Conservation (phyloP, 2,888 invertebrate genomes). For the Eupithecia subumbrata region DNA sequence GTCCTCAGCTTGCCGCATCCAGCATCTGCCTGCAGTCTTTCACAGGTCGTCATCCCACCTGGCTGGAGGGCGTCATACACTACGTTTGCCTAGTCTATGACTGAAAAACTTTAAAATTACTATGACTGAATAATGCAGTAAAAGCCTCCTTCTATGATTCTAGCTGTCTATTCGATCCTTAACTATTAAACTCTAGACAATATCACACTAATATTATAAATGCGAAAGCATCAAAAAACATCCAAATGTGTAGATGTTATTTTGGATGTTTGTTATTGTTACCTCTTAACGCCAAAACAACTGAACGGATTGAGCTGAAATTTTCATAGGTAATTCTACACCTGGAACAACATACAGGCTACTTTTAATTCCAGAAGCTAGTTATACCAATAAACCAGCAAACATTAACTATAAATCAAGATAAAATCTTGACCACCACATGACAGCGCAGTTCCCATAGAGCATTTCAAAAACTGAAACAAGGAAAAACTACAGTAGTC, state of each 20-base stretch:
- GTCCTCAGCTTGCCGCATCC: too few species aligned
- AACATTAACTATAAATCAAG: background rate
- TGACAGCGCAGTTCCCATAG: background rate
- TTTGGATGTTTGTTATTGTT: background rate
- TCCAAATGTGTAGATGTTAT: background rate
- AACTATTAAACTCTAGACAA: background rate
- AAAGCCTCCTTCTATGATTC: background rate
- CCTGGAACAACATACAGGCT: background rate
- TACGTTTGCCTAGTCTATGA: too few species aligned
- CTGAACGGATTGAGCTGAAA: background rate
- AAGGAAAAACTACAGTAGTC: background rate
- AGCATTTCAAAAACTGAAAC: background rate
- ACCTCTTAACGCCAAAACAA: background rate
- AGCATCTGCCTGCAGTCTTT: too few species aligned
- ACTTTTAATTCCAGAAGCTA: background rate
- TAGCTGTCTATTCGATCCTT: background rate
- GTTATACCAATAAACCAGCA: background rate
- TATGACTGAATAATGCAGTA: background rate
- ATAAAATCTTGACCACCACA: background rate
- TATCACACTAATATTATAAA: background rate
- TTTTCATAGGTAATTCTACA: background rate
- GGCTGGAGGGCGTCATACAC: too few species aligned
- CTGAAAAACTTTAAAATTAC: background rate
- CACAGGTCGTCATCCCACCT: too few species aligned
- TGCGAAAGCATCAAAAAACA: background rate